Conservation (phyloP, 2,113 vertebrate genomes). For the Oenanthe oenanthe region DNA sequence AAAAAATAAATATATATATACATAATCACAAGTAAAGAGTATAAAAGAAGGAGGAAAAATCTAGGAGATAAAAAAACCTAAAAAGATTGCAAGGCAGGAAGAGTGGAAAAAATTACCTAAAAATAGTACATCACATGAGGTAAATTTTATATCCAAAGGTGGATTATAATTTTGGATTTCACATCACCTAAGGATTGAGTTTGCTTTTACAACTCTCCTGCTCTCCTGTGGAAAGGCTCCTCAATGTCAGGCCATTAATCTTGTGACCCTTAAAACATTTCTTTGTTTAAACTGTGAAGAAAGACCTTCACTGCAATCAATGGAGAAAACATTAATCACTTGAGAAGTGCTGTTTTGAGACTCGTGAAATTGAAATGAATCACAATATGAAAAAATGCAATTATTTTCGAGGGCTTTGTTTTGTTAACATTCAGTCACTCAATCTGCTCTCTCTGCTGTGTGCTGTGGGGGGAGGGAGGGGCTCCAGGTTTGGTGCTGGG, state of each 20-base stretch:
- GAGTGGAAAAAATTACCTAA: neutral
- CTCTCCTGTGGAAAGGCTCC: neutral
- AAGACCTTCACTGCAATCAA: slow-evolving; percentile 67
- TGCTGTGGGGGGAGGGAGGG: neutral
- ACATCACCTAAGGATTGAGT: neutral
- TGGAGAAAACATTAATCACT: slow-evolving; percentile 78
- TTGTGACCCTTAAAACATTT: slow-evolving; percentile 21
- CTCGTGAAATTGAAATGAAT: slow-evolving; percentile 72
- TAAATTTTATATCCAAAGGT: neutral
- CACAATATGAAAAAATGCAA: slow-evolving; percentile 71
- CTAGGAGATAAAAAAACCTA: neutral
- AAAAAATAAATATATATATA: neutral
- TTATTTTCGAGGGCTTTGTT: slow-evolving; percentile 73
- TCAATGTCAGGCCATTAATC: neutral
- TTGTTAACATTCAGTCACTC: slow-evolving; percentile 66
- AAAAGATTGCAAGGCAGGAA: neutral
- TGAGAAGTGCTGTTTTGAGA: slow-evolving; percentile 71
- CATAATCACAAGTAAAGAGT: neutral
- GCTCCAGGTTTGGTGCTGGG: neutral
- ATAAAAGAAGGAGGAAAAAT: neutral
- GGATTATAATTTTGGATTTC: neutral
- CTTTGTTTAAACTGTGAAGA: slow-evolving; percentile 14
- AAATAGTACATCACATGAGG: neutral
- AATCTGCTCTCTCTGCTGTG: slow-evolving; percentile 9
- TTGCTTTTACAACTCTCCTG: neutral